Base-by-base conservation (phyloP, 2,888 invertebrate species). In the Callinectes sapidus region DNA sequence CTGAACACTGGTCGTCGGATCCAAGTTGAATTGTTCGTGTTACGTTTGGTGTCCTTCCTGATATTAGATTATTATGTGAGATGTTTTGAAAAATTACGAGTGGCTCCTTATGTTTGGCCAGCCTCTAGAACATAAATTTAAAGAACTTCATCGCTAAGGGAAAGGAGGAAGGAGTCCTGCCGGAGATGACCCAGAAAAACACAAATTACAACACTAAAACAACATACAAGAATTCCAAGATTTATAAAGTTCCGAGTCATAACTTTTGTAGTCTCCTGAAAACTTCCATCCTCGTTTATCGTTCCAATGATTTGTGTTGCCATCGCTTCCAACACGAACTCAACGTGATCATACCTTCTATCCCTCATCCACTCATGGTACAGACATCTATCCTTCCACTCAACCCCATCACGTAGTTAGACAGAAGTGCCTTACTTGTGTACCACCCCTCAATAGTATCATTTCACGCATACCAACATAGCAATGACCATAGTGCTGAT, bases 181-280 rank as follows among this genome's bases (percentile, higher is more conserved):
- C 61, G 18, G 71, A n/a, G 10, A 10, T 71, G 71, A 71, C n/a
- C 71, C 28, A 13, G 71, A 71, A n/a, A 71, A 71, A 71, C 28
- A 71, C 2, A 28, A 28, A n/a, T 23, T 28, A 71, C 71, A 71
- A 71, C 28, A 71, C 71, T 35, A 35, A 35, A 35, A 35, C 32
- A 35, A 16, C 81, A 35, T 35, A 81, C 32, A 8, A 35, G 28
- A n/a, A 81, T 81, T 35, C 81, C 32, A 2, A 35, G 32, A 81
- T 81, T 81, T 35, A 81, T 81, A 2, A 81, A 81, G 32, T 35
- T 81, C 14, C 18, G 35, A 81, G 16, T 81, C 35, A 81, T 18
- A 81, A 35, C 81, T 81, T 81, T 81, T 81, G 81, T 81, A 81
- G 14, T 16, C 81, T 81, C 81, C 6, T 35, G 32, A 35, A 81